Evolutionary conservation across 2,113 vertebrate species (phyloP), one percentile per base, ranked within the genome.

Genomic region (Oxygymnocypris stewartii): DNA sequence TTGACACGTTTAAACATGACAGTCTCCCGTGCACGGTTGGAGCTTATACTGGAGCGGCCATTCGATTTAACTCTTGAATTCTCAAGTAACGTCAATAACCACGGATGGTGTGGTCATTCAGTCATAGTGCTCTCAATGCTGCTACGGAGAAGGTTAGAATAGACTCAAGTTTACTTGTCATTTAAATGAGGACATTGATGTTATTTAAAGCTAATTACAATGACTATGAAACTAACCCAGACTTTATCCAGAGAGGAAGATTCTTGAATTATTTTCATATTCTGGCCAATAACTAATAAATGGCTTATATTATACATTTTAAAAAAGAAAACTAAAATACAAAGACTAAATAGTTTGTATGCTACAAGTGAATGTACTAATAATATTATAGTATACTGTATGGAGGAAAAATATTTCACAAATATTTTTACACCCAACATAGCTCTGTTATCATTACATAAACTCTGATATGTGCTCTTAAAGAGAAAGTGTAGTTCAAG

Each of bases 61-160:
- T 87, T 90, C 79, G 69, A 84, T 88, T 89, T 89, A 90, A 88
- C 87, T 87, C 85, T 87, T 86, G 87, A 89, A 84, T 88, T 90
- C 87, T 86, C 80, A 63, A 83, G 80, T 84, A 79, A 86, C 75
- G 59, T 88, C 87, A 88, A 63, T 86, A 86, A 88, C 76, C 57
- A 35, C 77, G 78, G 80, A 86, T 86, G 81, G 85, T 84, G 80
- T 79, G 67, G 69, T 76, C 80, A 86, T 83, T 86, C 74, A 82
- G 31, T 88, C n/a, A 67, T 57, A 49, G 25, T 35, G 61, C 81
- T 84, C 16, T 51, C 37, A 35, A 69, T 75, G 13, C 84, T 71
- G 74, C 59, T 82, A 63, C 57, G 31, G 57, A 54, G 31, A 69
- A 16, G n/a, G 5, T 37, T 81, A 69, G 59, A 71, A 82, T 47